phyloP scores from a whole-genome alignment of 2,888 invertebrate species.

The Drepana falcataria region DNA sequence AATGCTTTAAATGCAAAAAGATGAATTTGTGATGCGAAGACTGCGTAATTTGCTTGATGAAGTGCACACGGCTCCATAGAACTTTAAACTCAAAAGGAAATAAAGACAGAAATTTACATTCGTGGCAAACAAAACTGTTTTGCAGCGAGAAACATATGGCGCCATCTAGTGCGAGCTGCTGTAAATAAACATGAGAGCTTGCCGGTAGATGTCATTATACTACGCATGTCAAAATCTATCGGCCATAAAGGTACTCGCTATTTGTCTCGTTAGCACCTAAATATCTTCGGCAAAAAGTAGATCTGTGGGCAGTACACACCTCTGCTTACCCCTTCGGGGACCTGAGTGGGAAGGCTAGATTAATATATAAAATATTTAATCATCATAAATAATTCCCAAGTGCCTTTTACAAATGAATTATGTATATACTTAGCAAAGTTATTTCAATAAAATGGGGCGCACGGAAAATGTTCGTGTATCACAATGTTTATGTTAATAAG shows the following conservation, averaged over 20 bases:
- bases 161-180: conserved; percentile 24
- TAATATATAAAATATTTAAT: no score
- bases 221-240: not conserved
- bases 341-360: no score
- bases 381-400: no score
- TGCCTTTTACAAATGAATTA: conserved; percentile 37
- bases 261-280: no score
- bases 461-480: conserved; percentile 40
- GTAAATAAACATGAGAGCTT: conserved; percentile 8
- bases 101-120: conserved; percentile 37
- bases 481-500: conserved; percentile 63
- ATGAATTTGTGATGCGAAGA: conserved; percentile 32
- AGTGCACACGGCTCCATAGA: conserved; percentile 28
- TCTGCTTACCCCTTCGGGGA: no score
- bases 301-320: no score
- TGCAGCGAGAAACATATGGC: conserved; percentile 14
- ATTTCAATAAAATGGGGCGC: conserved; percentile 32
- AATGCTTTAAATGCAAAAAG: conserved; percentile 47
- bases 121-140: conserved; percentile 23
- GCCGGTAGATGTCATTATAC: conserved; percentile 27
- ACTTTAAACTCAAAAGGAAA: conserved; percentile 25
- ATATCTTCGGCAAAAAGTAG: no score
- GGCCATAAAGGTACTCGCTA: no score
- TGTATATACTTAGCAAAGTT: conserved; percentile 41
- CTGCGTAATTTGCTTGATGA: conserved; percentile 40